Conservation (phyloP, 2,888 invertebrate species). For the Ametastegia equiseti region DNA sequence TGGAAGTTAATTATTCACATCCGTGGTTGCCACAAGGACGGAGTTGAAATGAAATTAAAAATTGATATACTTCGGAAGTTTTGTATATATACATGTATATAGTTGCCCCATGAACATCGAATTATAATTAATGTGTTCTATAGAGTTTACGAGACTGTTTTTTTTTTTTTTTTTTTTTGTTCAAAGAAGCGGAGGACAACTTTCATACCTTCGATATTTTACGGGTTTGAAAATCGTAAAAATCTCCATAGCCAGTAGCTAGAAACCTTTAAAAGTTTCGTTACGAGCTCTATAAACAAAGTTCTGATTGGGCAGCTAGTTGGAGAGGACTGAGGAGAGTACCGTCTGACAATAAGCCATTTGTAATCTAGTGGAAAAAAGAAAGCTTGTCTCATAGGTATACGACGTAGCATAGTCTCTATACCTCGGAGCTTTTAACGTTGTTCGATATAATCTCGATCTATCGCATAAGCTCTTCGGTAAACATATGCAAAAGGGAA, state of each 20-base stretch:
- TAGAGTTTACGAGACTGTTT: neutral
- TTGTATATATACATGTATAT: neutral
- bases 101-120: neutral
- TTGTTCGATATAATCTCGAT: neutral
- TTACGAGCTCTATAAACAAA: neutral
- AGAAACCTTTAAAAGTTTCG: neutral
- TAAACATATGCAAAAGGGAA: neutral
- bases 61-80: neutral
- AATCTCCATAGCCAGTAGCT: neutral
- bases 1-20: too few species aligned
- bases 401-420: too few species aligned
- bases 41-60: too few species aligned
- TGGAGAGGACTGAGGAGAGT: neutral
- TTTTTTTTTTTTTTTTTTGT: neutral
- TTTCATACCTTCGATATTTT: neutral
- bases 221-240: neutral
- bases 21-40: too few species aligned
- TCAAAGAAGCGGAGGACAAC: neutral
- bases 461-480: neutral
- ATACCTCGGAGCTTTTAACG: neutral
- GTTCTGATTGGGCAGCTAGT: neutral
- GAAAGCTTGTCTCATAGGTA: neutral
- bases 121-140: neutral
- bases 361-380: neutral
- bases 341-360: neutral